These are phyloP conservation scores for Bungarus multicinctus DNA, from an alignment of 2,113 vertebrate species.

Conservation along the genomic window DNA sequence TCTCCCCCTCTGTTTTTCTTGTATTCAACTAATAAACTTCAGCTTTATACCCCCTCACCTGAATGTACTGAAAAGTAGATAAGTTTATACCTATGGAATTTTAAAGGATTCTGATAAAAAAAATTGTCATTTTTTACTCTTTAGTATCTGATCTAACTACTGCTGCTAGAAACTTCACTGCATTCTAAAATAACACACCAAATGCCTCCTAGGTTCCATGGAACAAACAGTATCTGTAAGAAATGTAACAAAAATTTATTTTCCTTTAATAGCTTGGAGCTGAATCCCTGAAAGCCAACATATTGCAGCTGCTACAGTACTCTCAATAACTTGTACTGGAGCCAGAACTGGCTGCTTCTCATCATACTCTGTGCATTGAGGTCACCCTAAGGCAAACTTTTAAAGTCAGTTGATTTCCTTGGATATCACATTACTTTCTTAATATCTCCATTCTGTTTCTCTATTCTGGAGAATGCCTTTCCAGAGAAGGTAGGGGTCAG, in stretches of 20 bases:
- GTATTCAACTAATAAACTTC: not conserved
- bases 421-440: not conserved
- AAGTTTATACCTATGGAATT: not conserved
- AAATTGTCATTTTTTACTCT: not conserved
- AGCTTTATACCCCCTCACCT: not conserved
- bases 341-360: slow-evolving; percentile 3
- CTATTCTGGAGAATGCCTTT: not conserved
- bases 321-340: not conserved
- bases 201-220: not conserved
- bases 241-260: not conserved
- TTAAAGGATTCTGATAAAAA: not conserved
- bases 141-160: not conserved
- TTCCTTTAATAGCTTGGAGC: not conserved
- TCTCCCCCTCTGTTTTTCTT: not conserved
- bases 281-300: not conserved
- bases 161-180: not conserved
- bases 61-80: not conserved
- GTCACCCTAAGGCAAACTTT: not conserved
- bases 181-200: not conserved
- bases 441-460: not conserved
- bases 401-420: not conserved
- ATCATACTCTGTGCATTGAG: not conserved
- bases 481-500: not conserved
- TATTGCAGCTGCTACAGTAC: not conserved
- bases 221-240: not conserved